Evolutionary conservation across 2,797 vertebrate genomes (phyloP).

Genomic region (Poeciliopsis infans): DNA sequence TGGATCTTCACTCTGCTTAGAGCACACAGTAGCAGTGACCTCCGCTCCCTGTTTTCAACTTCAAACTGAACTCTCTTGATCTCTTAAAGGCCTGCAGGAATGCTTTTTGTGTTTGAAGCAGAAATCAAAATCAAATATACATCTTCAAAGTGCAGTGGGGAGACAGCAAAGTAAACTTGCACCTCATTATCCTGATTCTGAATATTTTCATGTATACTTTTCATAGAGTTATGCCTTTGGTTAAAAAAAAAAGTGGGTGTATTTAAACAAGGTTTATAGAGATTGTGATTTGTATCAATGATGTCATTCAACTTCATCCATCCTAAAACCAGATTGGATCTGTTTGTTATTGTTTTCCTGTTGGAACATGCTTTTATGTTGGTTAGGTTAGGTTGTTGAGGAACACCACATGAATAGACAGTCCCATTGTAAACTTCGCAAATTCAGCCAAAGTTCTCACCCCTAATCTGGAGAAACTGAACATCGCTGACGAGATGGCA

Average conservation of each 20-base stretch:
- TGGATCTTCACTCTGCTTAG: conserved; percentile 42
- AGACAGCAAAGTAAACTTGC: conserved; percentile 1
- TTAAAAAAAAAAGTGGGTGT: neutral
- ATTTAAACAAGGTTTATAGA: conserved; percentile 23
- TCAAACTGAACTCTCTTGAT: conserved; percentile 44
- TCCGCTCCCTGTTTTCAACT: conserved; percentile 53
- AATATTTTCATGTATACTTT: neutral
- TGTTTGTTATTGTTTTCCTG: neutral
- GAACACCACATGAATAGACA: neutral
- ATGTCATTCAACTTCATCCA: neutral
- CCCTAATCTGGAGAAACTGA: no score
- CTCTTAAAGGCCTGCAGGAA: conserved; percentile 39
- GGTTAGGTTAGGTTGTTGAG: neutral
- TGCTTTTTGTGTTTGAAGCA: conserved; percentile 16
- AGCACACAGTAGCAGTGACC: conserved; percentile 56
- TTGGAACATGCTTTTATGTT: neutral
- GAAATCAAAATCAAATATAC: conserved; percentile 37
- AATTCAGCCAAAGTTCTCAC: no score
- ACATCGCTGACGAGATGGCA: no score
- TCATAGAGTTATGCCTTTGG: conserved; percentile 15
- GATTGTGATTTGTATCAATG: neutral
- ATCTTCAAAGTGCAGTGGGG: conserved; percentile 24
- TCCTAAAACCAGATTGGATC: neutral
- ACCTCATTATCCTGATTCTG: conserved; percentile 5
- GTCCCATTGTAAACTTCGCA: neutral